Evolutionary conservation across 2,113 vertebrate species (phyloP), one percentile per base, ranked within the genome.

Genomic region (Dinomys branickii): DNA sequence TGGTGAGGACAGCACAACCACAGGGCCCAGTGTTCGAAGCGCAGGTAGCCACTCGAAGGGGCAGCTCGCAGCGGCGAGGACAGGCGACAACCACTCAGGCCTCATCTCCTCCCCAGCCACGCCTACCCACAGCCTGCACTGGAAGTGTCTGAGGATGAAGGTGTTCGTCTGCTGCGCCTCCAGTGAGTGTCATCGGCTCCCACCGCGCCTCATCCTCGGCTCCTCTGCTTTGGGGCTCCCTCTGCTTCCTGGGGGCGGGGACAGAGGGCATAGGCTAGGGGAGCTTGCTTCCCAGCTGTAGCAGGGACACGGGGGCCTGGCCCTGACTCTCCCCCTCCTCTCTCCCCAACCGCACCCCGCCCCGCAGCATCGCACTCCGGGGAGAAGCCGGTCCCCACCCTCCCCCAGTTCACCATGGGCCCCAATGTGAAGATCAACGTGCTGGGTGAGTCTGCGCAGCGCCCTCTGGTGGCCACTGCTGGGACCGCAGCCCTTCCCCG

Each of bases 131-230:
- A 99, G 99, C 98, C 99, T 99, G 86, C 99, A 99, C 97, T 99
- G 99, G 84, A 99, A 99, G 98, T 99, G 99, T 98, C 99, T 99
- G 96, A 99, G 99, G 98, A 99, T 99, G 99, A 99, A 99, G 92
- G 99, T 99, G 96, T 99, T 99, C 6, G 99, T 99, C 97, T 99
- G 99, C 99, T 99, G 99, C 54, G 98, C 99, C 97, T 99, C 99
- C 97, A 99, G 99, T 99, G 98, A 99, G 99, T 99, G 77, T 3
- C 33, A 1, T 1, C 83, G 14, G 69, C 38, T 84, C 67, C 54
- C 80, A 26, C 71, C 19, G 13, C 82, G 13, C 92, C 92, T 0
- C 2, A 24, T 44, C 38, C 78, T 75, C 28, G 19, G 87, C 95
- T 96, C 75, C 41, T 3, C 69, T 85, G 85, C 41, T 84, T 96